Base-by-base conservation (phyloP, 2,888 invertebrate species). In the Drosophila colorata region DNA sequence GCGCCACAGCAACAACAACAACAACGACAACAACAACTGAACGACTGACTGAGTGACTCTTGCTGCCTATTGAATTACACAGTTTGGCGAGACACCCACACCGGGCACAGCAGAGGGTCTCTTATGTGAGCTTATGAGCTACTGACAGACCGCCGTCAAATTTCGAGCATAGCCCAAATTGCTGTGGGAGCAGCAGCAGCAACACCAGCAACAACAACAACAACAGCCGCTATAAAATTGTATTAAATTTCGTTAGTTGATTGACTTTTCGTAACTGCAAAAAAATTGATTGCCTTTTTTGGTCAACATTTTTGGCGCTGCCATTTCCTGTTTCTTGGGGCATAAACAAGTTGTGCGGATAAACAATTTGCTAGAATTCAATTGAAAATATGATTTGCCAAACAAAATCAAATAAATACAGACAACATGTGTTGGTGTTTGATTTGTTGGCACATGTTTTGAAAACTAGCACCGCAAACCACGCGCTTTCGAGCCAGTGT, bases 221-320 rank as follows among this genome's bases (percentile, higher is more conserved):
- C 37, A 64, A 56, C 49, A 38, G 46, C 57, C 49, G 63, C 41
- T 58, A 65, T 60, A 63, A 84, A 81, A 84, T 87, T 87, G 87
- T 84, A 84, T 84, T 87, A 84, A 84, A 71, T 83, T 87, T 81
- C 83, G 78, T 79, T 83, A 81, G 87, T 78, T 84, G 74, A 72
- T 83, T 79, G 81, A 81, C 78, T 85, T 82, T 83, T 83, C 53
- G 84, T 80, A 80, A 74, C 77, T 69, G 72, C 67, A 66, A 68
- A 85, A 85, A 51, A 59, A 66, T 53, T 63, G 67, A 61, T 86
- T 73, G 87, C 83, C 83, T 84, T 83, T 81, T 87, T 81, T 77
- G 87, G 87, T 69, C 83, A 87, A 68, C 77, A 38, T 38, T 66
- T 75, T 77, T 73, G 74, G 72, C 57, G 61, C 75, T 74, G 51